Base-by-base conservation (phyloP, 2,113 vertebrate species). In the Nibea albiflora region DNA sequence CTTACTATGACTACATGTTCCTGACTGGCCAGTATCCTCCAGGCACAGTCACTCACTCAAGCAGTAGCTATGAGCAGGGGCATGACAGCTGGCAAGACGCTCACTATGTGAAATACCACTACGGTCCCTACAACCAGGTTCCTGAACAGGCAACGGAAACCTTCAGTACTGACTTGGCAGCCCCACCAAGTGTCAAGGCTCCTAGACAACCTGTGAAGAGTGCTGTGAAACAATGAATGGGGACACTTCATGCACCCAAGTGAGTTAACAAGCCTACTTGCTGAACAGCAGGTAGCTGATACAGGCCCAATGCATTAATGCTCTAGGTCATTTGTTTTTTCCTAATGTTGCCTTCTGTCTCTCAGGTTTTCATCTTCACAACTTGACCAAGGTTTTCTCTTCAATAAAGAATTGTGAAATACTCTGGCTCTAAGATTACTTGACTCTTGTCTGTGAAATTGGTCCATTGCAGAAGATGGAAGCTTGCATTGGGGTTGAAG, bases 41-140 rank as follows among this genome's bases (percentile, higher is more conserved):
- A 9, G 90, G 90, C 47, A 87, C 83, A 5, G 7, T 65, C 56
- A 80, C 31, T 6, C 64, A 84, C 15, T 47, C 14, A 62, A 87
- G 72, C 42, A 46, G 20, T n/a, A 72, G 26, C 9, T 71, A 28
- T 0, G 75, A 87, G 44, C 78, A 80, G 2, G 88, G 86, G 1
- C 53, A 2, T 0, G 62, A 89, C 80, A 11, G 63, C 62, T 15
- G 17, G 14, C 12, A 80, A 8, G 75, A 78, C 1, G 15, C 3
- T 22, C 84, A 68, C 49, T 90, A 91, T 42, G 5, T 22, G 49
- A 70, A 60, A 35, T 42, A 79, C 24, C 1, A 26, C 1, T 10
- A 73, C 2, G 0, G 0, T 35, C 11, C 35, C 24, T 4, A 19
- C 5, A 2, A n/a, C 4, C 8, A 46, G 0, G 0, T 0, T 8